These are phyloP conservation scores for Cervus canadensis DNA, from an alignment of 2,113 vertebrate genomes.

Conservation along the genomic window DNA sequence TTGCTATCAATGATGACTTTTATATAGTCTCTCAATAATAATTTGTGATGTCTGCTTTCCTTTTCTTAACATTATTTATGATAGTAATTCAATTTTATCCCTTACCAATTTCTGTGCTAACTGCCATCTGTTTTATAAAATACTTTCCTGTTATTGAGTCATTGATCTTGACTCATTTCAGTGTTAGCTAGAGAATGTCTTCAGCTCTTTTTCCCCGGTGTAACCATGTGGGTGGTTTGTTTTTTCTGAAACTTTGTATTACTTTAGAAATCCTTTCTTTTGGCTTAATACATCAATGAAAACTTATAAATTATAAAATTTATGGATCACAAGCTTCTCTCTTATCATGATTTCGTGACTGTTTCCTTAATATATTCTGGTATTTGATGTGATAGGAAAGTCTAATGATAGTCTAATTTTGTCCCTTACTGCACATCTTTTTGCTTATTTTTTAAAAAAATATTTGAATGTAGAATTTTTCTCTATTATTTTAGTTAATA, in stretches of 20 bases:
- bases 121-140: neutral
- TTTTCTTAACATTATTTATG: neutral
- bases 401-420: neutral
- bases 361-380: neutral
- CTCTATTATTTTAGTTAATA: neutral
- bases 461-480: neutral
- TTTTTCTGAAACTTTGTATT: neutral
- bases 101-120: neutral
- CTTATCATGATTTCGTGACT: neutral
- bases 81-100: neutral
- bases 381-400: neutral
- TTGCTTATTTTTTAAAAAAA: neutral
- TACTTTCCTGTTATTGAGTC: neutral
- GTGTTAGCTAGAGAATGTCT: neutral
- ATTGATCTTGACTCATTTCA: neutral
- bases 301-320: neutral
- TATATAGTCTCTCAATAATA: neutral
- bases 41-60: neutral
- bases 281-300: neutral
- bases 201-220: neutral
- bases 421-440: neutral
- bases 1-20: neutral
- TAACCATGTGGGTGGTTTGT: neutral
- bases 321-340: neutral
- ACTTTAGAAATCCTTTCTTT: conserved; percentile 20